These are phyloP conservation scores for Alouatta palliata DNA, from an alignment of 2,113 vertebrate species.

Conservation along the genomic window DNA sequence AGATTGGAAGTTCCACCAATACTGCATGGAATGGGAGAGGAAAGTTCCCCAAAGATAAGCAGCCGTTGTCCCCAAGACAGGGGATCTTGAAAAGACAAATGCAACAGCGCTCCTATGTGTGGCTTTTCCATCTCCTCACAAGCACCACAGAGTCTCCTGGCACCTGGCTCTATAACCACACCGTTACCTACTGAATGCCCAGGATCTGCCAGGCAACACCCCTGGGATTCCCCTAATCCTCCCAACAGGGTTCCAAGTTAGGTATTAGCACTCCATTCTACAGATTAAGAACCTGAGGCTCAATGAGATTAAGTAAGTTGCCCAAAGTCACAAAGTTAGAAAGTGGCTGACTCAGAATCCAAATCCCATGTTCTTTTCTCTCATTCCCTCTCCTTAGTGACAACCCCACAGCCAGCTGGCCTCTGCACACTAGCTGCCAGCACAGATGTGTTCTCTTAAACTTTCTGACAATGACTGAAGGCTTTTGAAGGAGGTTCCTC, in stretches of 20 bases:
- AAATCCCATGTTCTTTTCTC: background rate
- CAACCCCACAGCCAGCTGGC: background rate
- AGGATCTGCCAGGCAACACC: background rate
- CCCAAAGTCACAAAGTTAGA: background rate
- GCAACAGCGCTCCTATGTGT: too few species aligned
- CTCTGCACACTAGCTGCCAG: accelerated
- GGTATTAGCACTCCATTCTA: background rate
- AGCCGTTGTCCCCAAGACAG: background rate
- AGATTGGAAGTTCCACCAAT: background rate
- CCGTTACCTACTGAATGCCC: background rate
- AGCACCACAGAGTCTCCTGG: background rate
- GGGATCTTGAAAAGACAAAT: background rate
- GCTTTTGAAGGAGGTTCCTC: background rate
- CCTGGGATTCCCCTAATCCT: background rate
- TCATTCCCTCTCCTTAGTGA: background rate
- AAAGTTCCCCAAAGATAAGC: background rate
- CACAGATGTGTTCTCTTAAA: background rate
- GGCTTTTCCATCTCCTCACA: background rate
- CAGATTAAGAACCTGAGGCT: background rate
- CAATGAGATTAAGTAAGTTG: background rate
- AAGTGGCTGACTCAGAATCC: background rate
- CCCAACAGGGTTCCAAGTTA: background rate
- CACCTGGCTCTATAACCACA: background rate
- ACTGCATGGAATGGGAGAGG: background rate
- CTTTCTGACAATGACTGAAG: conserved; percentile 20